Base-by-base conservation (phyloP, 2,888 invertebrate species). In the Geotrupes spiniger region DNA sequence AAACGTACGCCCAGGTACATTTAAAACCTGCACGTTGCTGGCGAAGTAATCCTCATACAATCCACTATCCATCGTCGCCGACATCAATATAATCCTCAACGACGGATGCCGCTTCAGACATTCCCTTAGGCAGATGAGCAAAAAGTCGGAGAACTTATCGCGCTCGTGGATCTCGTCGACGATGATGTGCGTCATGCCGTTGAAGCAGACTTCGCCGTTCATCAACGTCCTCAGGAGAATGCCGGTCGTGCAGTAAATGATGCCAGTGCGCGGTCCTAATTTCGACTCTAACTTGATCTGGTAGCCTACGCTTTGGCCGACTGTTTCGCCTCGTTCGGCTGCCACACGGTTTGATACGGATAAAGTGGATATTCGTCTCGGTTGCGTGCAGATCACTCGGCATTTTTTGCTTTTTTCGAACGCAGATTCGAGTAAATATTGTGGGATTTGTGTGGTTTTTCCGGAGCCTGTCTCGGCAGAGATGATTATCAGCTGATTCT, bases 131-230 rank as follows among this genome's bases (percentile, higher is more conserved):
- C 89, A 87, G 49, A 94, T 89, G 50, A 98, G 75, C 33, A 97
- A 78, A 72, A 97, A 96, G 74, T 98, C 98, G 40, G 91, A 89
- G 68, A 92, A 87, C 65, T 90, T 83, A 72, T 96, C 95, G 0
- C 97, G 80, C 70, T 97, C 97, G 72, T 98, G 98, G 17, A 97
- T 87, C 74, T 98, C 98, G 72, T 98, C 98, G 63, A 96, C 83
- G 42, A 92, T 83, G 33, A 92, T 76, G 70, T 97, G 97, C 0
- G 93, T 91, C 38, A 92, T 83, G 10, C 85, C 80, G 6, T 61
- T 54, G 9, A 91, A 75, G 2, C 84, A 79, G 4, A 78, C 75
- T 54, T 87, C 87, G 1, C 89, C 88, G 1, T 83, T 83, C 85
- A 95, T 92, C 46, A 98, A 76, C 0, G 91, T 92, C 42, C 96